phyloP scores from a whole-genome alignment of 2,888 invertebrate genomes.

The Eristalis intricaria region DNA sequence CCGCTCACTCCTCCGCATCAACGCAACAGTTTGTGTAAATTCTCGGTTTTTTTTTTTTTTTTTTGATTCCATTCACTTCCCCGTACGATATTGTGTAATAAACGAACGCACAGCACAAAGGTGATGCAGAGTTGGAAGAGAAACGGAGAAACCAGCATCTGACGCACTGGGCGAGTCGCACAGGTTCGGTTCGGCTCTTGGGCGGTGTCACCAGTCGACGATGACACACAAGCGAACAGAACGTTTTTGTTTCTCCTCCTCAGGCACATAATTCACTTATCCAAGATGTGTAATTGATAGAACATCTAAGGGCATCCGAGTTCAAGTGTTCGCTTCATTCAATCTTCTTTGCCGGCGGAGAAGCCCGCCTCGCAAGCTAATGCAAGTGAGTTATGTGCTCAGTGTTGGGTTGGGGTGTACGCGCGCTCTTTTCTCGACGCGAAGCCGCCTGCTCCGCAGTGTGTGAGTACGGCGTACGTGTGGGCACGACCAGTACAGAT shows the following conservation, averaged over 20 bases:
- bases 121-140: conserved; percentile 48
- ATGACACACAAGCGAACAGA: conserved; percentile 53
- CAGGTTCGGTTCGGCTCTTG: conserved; percentile 25
- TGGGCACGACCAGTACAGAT: conserved; percentile 62
- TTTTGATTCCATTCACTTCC: conserved; percentile 4
- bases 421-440: conserved; percentile 17
- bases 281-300: conserved; percentile 63
- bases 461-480: conserved; percentile 17
- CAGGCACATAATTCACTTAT: conserved; percentile 50
- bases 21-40: conserved; percentile 6
- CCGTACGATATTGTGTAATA: conserved; percentile 43
- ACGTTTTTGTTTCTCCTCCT: conserved; percentile 34
- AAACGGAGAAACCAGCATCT: conserved; percentile 37
- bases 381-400: conserved; percentile 33
- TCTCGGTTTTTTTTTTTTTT: neutral
- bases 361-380: conserved; percentile 9
- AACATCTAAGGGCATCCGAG: conserved; percentile 65
- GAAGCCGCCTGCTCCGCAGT: conserved; percentile 30
- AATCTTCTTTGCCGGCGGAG: neutral
- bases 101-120: conserved; percentile 45
- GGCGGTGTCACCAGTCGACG: conserved; percentile 57
- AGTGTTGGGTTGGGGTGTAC: conserved; percentile 41
- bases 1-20: conserved; percentile 15
- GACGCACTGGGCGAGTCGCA: conserved; percentile 38
- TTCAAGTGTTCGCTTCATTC: conserved; percentile 53